Conservation (phyloP, 2,113 vertebrate species). For the Alouatta palliata region DNA sequence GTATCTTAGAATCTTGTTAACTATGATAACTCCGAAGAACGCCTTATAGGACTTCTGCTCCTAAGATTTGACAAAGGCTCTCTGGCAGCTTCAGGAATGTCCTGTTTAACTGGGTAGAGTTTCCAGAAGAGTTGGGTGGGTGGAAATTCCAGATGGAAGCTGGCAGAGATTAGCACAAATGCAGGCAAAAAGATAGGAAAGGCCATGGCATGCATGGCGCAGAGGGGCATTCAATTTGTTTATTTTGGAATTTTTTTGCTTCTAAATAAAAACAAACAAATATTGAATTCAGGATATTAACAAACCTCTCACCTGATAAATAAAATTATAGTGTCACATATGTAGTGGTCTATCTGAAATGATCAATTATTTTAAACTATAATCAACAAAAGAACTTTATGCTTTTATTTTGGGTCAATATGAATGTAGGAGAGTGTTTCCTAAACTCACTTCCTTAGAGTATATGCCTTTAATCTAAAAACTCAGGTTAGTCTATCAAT, state of each 20-base stretch:
- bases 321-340: neutral
- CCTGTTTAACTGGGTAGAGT: neutral
- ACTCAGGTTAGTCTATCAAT: neutral
- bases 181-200: neutral
- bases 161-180: neutral
- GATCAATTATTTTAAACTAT: neutral
- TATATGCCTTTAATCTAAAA: slow-evolving; percentile 2
- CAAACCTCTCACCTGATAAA: neutral
- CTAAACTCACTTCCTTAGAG: neutral
- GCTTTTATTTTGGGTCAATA: neutral
- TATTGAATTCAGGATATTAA: neutral
- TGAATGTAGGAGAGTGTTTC: neutral
- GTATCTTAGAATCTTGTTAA: neutral
- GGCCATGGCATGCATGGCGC: rapidly evolving
- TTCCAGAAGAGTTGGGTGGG: neutral
- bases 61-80: slow-evolving; percentile 1
- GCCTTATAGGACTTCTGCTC: neutral
- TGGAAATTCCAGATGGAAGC: neutral
- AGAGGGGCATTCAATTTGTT: neutral
- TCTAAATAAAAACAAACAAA: slow-evolving; percentile 39
- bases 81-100: neutral
- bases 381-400: neutral
- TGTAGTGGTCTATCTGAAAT: neutral
- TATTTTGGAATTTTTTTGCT: slow-evolving; percentile 23
- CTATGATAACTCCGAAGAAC: neutral